Base-by-base conservation (phyloP, 2,888 invertebrate species). In the Eubasilissa splendida region DNA sequence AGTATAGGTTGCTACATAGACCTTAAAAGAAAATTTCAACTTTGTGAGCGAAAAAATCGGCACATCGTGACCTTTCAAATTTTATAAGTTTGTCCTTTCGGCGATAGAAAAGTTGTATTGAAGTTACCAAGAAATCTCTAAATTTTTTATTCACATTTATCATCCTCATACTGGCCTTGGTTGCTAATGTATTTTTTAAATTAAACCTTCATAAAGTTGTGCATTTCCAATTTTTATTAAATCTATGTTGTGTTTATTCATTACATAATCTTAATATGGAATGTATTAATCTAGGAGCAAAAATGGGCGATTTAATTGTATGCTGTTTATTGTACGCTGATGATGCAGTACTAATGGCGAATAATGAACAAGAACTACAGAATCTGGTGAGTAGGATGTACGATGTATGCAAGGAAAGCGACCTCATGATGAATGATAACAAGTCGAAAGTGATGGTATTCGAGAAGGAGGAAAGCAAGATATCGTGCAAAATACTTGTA, bases 101-200 rank as follows among this genome's bases (percentile, higher is more conserved):
- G 31, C 71, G 58, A 73, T 73, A 33, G 71, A 42, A 70, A 73
- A 73, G 71, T 73, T 73, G 31, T 73, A 42, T 73, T 73, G 54
- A 56, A 73, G 56, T 73, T 73, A 31, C 56, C 56, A 31, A 56
- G 11, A 58, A 73, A 58, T 33, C 71, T 56, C 56, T 33, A 56
- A 56, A n/a, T 42, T 56, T 58, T 73, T 70, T 70, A 22, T n/a
- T 22, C 22, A 14, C 53, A 14, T 54, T 10, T 52, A 53, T 11
- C 14, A 14, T 10, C 52, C 11, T 70, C 53, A 11, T 70, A 22
- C 10, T 70, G 52, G 11, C 58, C 11, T n/a, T 4, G 14, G 4
- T 56, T 56, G 9, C 56, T 9, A 59, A 11, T n/a, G n/a, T n/a
- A 22, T 22, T n/a, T 14, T 60, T n/a, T 9, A 2, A n/a, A n/a